Percentiles rank a stretch among this genome's conserved stretches.
These are phyloP conservation scores for Prunella fulvescens DNA, from an alignment of 2,113 vertebrate species.

Conservation along the genomic window DNA sequence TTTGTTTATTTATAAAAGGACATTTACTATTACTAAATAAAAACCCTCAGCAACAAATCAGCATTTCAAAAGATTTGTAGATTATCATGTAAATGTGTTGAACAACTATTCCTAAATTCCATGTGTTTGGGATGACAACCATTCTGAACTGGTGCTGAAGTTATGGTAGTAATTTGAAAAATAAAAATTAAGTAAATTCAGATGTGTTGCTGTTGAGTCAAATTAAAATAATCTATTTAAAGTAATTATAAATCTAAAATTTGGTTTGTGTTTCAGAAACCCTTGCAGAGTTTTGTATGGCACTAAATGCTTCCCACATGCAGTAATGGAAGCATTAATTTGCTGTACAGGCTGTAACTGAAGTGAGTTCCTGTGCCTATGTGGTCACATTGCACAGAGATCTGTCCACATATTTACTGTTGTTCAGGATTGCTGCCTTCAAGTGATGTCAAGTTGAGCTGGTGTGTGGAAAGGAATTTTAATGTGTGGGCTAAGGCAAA, in stretches of 20 bases:
- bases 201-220: not conserved
- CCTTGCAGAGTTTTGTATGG: not conserved
- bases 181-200: not conserved
- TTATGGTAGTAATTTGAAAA: not conserved
- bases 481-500: not conserved
- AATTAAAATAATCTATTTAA: not conserved
- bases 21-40: not conserved
- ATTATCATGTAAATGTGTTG: not conserved
- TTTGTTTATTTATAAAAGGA: not conserved
- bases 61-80: not conserved
- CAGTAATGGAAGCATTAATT: not conserved
- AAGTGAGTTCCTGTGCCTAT: not conserved
- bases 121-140: not conserved
- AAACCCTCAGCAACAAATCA: not conserved
- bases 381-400: not conserved
- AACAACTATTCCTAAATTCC: not conserved
- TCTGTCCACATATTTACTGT: not conserved
- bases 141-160: not conserved
- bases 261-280: not conserved
- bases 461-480: not conserved
- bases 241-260: not conserved
- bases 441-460: not conserved
- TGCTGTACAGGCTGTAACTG: not conserved
- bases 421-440: not conserved
- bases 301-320: conserved; percentile 16